Evolutionary conservation across 2,888 invertebrate species (phyloP), one percentile per base, ranked within the genome.

Genomic region (Athalia circularis): DNA sequence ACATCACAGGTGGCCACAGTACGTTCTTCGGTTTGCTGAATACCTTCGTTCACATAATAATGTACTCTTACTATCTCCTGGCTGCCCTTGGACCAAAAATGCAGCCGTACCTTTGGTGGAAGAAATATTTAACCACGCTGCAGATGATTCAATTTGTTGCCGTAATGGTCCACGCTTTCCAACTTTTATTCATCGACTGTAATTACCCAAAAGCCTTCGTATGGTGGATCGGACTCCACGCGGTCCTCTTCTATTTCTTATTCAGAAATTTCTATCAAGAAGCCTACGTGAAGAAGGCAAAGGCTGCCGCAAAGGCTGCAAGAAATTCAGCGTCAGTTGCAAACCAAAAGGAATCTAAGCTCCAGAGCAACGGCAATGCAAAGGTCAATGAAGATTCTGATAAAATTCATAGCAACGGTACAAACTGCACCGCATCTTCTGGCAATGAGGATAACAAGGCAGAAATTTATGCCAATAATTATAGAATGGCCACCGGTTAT

Each of bases 91-190:
- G 98, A 43, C 98, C 98, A 0, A 92, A 93, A 80, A 93, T 97
- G 80, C 96, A 96, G 90, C 95, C 95, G 86, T 98, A 95, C 90
- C 93, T 98, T 77, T 98, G 98, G 98, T 98, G 98, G 98, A 98
- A 98, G 92, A 96, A 95, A 87, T 97, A 98, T 90, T 93, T 98
- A 87, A 98, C 98, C 8, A 93, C 94, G 7, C 91, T 98, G 84
- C 98, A 98, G 91, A 98, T 98, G 95, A 94, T 95, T 43, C 98
- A 98, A 91, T 98, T 98, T 87, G 93, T 98, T 67, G 88, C 95
- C 80, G 97, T 98, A 57, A 95, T 97, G 93, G 85, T 95, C 5
- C 98, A 98, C 91, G 96, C 97, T 4, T 96, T 96, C 94, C 96
- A 97, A 89, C 92, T 98, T 77, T 92, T 98, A 83, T 95, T 97